Conservation (phyloP, 1,140 invertebrate species). For the Neoseiulus cucumeris region DNA sequence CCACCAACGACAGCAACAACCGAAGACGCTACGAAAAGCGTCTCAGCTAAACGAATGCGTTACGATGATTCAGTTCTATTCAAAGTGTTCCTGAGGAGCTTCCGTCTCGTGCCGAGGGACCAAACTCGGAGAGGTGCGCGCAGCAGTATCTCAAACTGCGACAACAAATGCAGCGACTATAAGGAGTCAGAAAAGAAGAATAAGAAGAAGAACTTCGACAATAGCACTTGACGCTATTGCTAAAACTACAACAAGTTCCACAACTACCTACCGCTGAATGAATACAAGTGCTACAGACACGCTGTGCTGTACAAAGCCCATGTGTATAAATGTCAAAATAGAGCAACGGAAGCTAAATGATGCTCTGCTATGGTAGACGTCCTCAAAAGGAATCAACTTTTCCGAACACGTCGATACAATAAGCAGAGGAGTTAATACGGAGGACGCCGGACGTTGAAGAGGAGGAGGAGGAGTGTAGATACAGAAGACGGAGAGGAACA, state of each 20-base stretch:
- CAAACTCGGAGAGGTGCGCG: slow-evolving; percentile 4
- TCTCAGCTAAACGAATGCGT: neutral
- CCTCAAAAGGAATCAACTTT: too few relatives aligned
- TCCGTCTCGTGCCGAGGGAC: neutral
- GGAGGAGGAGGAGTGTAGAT: too few relatives aligned
- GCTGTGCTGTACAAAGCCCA: slow-evolving; percentile 2
- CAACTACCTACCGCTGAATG: too few relatives aligned
- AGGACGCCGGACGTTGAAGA: too few relatives aligned
- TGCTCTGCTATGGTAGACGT: too few relatives aligned
- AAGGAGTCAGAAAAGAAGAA: neutral
- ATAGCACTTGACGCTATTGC: neutral
- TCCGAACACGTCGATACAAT: too few relatives aligned
- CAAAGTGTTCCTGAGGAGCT: neutral
- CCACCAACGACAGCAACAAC: neutral
- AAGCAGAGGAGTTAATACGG: too few relatives aligned
- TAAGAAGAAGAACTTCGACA: neutral
- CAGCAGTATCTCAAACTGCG: neutral
- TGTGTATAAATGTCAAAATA: slow-evolving; percentile 9
- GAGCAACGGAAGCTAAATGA: too few relatives aligned
- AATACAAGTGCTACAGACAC: slow-evolving; percentile 10
- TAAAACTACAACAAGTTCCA: too few relatives aligned
- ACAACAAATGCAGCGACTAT: neutral
- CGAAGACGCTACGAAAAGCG: neutral
- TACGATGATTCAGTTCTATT: neutral
- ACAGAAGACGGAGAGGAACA: too few relatives aligned